A percentile compares a stretch with the other conserved stretches of the same genome.
These are phyloP conservation scores for Cactoblastis cactorum DNA, from an alignment of 2,888 invertebrate species.

Conservation along the genomic window DNA sequence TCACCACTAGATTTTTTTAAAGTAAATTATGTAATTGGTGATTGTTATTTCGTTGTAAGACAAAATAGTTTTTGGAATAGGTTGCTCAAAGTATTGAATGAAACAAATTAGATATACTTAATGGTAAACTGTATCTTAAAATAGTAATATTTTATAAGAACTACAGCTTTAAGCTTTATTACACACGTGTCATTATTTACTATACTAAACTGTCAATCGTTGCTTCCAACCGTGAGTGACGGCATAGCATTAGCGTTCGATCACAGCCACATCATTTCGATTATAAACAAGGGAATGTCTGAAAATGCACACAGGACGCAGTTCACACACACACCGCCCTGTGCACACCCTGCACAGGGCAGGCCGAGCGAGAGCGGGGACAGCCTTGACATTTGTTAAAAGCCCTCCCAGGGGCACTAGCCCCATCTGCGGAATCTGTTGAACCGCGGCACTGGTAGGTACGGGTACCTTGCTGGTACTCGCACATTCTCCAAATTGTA, in stretches of 20 bases:
- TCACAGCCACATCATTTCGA: conserved; percentile 71
- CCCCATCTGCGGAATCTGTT: conserved; percentile 72
- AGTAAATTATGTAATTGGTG: not conserved
- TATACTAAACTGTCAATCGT: conserved; percentile 47
- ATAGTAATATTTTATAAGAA: conserved; percentile 5
- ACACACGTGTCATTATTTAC: conserved; percentile 21
- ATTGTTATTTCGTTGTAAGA: not conserved
- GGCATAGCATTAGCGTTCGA: conserved; percentile 55
- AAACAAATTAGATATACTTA: not conserved
- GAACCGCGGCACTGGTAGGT: conserved; percentile 63
- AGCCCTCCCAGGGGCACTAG: conserved; percentile 48
- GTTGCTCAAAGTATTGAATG: not conserved
- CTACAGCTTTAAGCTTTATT: conserved; percentile 1
- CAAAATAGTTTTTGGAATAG: not conserved
- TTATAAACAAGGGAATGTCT: conserved; percentile 53
- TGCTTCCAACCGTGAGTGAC: conserved; percentile 43
- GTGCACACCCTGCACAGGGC: conserved; percentile 32
- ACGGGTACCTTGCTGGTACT: conserved; percentile 71
- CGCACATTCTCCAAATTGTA: conserved; percentile 74
- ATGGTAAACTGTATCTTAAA: conserved; percentile 3
- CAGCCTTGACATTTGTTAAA: conserved; percentile 68
- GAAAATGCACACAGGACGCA: conserved; percentile 24
- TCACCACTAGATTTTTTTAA: not conserved
- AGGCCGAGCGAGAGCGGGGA: conserved; percentile 30
- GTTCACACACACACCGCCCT: conserved; percentile 26